Conservation (phyloP, 2,888 invertebrate genomes). For the Erebia ligea region DNA sequence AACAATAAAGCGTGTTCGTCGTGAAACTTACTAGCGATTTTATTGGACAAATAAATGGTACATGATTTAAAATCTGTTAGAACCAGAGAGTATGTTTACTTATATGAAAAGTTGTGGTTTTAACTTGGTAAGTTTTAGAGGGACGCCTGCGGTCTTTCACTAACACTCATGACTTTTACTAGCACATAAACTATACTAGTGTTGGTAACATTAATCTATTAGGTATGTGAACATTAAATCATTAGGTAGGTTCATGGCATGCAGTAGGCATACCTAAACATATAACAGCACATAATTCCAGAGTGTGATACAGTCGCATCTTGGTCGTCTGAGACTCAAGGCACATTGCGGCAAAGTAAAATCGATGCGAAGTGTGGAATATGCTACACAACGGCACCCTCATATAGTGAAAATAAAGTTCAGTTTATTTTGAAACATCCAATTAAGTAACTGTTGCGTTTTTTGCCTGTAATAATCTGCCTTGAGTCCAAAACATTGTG, state of each 20-base stretch:
- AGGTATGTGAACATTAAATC: neutral
- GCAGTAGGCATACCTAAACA: neutral
- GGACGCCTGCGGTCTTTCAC: neutral
- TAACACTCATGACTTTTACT: neutral
- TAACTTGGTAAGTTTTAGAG: neutral
- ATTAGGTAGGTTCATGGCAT: neutral
- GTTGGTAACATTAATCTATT: neutral
- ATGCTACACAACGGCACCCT: too few relatives aligned
- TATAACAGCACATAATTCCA: neutral
- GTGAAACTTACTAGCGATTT: neutral
- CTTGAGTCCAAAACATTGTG: too few relatives aligned
- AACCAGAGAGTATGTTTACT: neutral
- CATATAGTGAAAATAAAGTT: too few relatives aligned
- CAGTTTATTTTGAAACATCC: too few relatives aligned
- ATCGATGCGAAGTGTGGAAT: too few relatives aligned
- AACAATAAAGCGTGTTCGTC: neutral
- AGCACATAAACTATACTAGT: neutral
- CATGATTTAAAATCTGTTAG: neutral
- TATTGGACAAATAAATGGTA: neutral
- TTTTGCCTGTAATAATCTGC: too few relatives aligned
- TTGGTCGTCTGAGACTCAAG: too few relatives aligned
- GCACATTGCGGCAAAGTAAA: too few relatives aligned
- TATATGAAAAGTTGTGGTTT: neutral
- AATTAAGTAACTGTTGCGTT: too few relatives aligned
- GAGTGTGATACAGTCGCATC: neutral